phyloP scores from a whole-genome alignment of 2,113 vertebrate species.

The Gadus chalcogrammus region DNA sequence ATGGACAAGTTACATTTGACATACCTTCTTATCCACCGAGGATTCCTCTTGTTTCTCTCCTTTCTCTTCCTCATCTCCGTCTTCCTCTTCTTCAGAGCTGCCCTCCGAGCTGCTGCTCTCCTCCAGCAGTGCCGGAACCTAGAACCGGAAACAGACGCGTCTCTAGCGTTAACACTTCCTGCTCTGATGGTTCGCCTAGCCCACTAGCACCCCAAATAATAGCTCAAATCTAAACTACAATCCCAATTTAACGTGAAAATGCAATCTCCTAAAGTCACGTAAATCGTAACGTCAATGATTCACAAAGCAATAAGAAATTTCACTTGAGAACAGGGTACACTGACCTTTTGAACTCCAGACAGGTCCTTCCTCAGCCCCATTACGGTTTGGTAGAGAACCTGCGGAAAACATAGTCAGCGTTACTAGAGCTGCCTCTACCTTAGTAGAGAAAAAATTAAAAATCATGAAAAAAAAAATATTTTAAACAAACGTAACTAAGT shows the following conservation, averaged over 20 bases:
- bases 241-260: no score
- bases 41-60: slow-evolving; percentile 45
- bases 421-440: no score
- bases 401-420: slow-evolving; percentile 32
- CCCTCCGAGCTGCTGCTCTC: neutral
- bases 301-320: neutral
- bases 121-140: slow-evolving; percentile 92
- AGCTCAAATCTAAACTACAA: no score
- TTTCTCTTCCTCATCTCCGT: slow-evolving; percentile 44
- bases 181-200: neutral
- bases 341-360: slow-evolving; percentile 89
- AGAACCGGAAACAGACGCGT: neutral
- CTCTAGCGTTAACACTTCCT: neutral
- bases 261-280: no score
- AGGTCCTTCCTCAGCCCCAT: slow-evolving; percentile 93
- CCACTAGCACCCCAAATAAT: no score
- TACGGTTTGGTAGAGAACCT: slow-evolving; percentile 96
- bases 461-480: no score
- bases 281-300: no score
- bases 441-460: no score
- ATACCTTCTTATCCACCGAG: slow-evolving; percentile 83
- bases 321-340: neutral
- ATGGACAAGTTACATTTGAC: neutral
- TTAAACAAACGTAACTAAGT: no score
- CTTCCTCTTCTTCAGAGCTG: slow-evolving; percentile 55